Evolutionary conservation across 2,113 vertebrate species (phyloP).

Genomic region (Nymphicus hollandicus): DNA sequence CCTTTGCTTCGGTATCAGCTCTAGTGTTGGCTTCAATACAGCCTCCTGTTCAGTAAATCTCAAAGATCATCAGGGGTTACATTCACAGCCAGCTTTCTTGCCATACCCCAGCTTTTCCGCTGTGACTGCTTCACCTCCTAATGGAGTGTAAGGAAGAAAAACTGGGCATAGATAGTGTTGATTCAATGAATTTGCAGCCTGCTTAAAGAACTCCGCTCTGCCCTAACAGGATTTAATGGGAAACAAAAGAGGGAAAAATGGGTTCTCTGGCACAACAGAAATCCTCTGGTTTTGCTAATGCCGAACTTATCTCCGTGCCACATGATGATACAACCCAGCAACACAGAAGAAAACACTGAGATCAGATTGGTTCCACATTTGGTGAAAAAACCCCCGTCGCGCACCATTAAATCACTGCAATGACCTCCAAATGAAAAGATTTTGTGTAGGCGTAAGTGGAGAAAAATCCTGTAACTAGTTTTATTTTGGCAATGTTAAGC

Average conservation of each 20-base stretch:
- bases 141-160: not conserved
- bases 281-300: not conserved
- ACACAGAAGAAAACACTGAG: not conserved
- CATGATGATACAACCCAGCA: not conserved
- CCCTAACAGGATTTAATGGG: slow-evolving; percentile 22
- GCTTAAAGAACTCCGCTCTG: not conserved
- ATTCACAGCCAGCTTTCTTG: not conserved
- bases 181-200: not conserved
- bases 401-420: slow-evolving; percentile 14
- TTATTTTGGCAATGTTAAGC: slow-evolving; percentile 23
- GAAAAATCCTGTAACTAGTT: slow-evolving; percentile 42
- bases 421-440: slow-evolving; percentile 42
- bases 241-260: slow-evolving; percentile 36
- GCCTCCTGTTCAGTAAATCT: not conserved
- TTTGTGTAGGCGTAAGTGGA: not conserved
- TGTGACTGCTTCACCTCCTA: not conserved
- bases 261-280: not conserved
- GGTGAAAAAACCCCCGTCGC: fast-evolving
- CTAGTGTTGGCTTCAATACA: not conserved
- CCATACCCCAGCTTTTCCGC: not conserved
- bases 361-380: slow-evolving; percentile 38
- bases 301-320: slow-evolving; percentile 17
- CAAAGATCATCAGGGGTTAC: not conserved
- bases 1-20: not conserved
- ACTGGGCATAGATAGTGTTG: not conserved